Conservation (phyloP, 53 echinoderm and acorn worm genomes). For the Paracentrotus lividus region DNA sequence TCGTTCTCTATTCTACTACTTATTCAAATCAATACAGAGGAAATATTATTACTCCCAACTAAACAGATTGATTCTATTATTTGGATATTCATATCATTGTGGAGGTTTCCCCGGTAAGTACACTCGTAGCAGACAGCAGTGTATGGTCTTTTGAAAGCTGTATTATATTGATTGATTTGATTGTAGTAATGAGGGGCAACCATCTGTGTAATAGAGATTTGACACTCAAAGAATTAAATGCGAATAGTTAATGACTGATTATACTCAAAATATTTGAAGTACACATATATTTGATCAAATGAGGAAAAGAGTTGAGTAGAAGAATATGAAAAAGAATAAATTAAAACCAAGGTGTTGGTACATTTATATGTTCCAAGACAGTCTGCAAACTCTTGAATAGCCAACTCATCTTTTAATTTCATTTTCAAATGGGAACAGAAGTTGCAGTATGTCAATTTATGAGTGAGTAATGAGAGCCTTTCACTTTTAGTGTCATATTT, state of each 20-base stretch:
- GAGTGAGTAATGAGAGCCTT: no score
- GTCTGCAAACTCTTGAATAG: no score
- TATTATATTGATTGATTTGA: slow-evolving; percentile 20
- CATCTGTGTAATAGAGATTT: background rate
- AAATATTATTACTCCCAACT: background rate
- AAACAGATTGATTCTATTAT: background rate
- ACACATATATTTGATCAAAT: no score
- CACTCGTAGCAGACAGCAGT: background rate
- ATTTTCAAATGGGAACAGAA: no score
- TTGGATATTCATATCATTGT: background rate
- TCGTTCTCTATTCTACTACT: background rate
- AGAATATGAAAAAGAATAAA: no score
- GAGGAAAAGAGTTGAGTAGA: no score
- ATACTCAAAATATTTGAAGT: background rate
- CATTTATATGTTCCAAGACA: no score
- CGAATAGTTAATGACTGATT: background rate
- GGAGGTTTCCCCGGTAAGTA: background rate
- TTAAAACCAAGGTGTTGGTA: no score
- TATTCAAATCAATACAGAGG: background rate
- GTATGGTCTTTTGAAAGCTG: background rate
- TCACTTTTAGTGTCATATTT: no score
- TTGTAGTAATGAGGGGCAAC: background rate
- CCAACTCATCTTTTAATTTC: no score
- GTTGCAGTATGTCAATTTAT: no score
- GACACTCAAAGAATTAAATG: background rate